Conservation (phyloP, 37 sponge, comb jelly and placozoan genomes). For the Spongia lamella region DNA sequence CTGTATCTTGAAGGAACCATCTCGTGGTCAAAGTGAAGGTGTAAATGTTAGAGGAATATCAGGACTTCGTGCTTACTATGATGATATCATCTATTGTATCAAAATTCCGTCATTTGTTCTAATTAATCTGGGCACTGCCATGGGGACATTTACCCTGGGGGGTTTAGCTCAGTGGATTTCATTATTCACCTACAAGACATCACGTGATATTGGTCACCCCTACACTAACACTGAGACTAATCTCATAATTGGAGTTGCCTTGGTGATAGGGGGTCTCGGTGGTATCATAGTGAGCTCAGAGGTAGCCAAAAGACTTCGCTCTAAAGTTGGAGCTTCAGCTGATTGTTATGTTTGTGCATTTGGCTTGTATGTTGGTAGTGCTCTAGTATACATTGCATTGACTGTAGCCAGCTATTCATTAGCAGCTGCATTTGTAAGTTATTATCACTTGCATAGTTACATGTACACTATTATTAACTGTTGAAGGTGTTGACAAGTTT, state of each 20-base stretch:
- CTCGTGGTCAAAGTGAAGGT: constrained; percentile 75
- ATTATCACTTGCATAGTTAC: too few species aligned
- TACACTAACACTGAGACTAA: constrained; percentile 12
- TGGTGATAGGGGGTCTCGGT: constrained; percentile 82
- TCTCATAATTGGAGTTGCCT: constrained; percentile 73
- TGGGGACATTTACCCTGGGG: constrained; percentile 81
- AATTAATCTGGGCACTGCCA: constrained; percentile 81
- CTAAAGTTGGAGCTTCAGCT: constrained; percentile 59
- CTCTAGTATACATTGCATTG: constrained; percentile 77
- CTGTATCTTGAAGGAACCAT: constrained; percentile 77
- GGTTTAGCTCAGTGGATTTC: constrained; percentile 97
- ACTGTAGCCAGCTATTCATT: constrained; percentile 21
- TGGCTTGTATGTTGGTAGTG: constrained; percentile 67
- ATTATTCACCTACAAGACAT: constrained; percentile 54
- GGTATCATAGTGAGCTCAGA: constrained; percentile 87
- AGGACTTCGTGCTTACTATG: constrained; percentile 50
- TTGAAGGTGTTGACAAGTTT: constrained; percentile 64
- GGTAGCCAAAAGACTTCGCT: constrained; percentile 61
- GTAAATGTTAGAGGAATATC: constrained; percentile 55
- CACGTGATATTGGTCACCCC: constrained; percentile 9
- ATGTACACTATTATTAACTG: too few species aligned
- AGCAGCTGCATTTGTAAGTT: too few species aligned
- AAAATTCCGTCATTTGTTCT: constrained; percentile 31
- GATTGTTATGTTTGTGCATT: constrained; percentile 87
- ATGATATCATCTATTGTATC: constrained; percentile 58